Base-by-base conservation (phyloP, 2,888 invertebrate genomes). In the Cosmia pyralina region DNA sequence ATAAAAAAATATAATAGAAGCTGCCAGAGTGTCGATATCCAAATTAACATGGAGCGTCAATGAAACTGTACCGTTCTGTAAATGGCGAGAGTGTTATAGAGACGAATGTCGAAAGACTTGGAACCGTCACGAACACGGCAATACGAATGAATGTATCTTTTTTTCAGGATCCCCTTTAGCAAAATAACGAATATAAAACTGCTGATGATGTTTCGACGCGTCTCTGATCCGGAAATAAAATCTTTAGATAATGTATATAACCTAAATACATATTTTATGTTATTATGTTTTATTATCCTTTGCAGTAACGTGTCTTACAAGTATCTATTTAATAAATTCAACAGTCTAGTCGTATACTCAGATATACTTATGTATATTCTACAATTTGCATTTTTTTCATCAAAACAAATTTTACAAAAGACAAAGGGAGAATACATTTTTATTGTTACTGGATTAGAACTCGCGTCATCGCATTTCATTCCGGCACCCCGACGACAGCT, bases 131-230 rank as follows among this genome's bases (percentile, higher is more conserved):
- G 69, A 84, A 83, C 78, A 76, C 53, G 78, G 81, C 85, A 86
- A 59, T 86, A 88, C 87, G 85, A 87, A 88, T 83, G 85, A 82
- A 89, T 90, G 87, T 84, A 90, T 91, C 82, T 85, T 89, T 91
- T n/a, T 90, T 78, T 62, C 58, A 76, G 72, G 68, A 72, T 70
- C 74, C 74, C 73, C 7, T 46, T 50, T 34, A 48, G 7, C n/a
- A 44, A 53, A 72, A 59, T 53, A 34, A 34, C 15, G 44, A 0
- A 50, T 8, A 53, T n/a, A 41, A 80, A 72, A 64, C 63, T 64
- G 19, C 3, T 60, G 11, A 48, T 44, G 19, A 10, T 50, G 2
- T 44, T 55, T 48, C 1, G 34, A 17, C 13, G 8, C 22, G 15
- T 41, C 10, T 48, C 17, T n/a, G 8, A 50, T 41, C n/a, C 15